These are phyloP conservation scores for Cyaniris semiargus DNA, from an alignment of 2,888 invertebrate species.

Conservation along the genomic window DNA sequence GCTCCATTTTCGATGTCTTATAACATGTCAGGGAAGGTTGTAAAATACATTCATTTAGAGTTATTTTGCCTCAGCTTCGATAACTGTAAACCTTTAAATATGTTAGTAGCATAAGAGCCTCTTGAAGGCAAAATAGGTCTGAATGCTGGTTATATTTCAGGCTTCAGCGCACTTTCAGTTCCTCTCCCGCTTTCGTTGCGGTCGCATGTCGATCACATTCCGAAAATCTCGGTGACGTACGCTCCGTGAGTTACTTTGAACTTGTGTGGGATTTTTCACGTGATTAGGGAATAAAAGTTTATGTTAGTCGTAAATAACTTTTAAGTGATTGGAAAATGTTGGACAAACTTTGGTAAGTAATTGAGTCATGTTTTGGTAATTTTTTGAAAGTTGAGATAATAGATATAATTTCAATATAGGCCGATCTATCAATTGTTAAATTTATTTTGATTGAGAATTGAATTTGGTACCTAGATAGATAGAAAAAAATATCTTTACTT, in stretches of 20 bases:
- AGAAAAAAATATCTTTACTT: too few species aligned
- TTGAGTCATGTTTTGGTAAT: background rate
- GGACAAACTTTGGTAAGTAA: background rate
- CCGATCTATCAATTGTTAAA: too few species aligned
- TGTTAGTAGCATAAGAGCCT: background rate
- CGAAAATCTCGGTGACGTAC: background rate
- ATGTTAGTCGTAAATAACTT: background rate
- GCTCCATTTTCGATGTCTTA: background rate
- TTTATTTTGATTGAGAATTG: too few species aligned
- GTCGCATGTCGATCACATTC: background rate
- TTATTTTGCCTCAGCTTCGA: background rate
- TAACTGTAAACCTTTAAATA: background rate
- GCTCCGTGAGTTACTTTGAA: background rate
- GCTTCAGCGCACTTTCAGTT: slow-evolving; percentile 7
- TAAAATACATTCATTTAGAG: background rate
- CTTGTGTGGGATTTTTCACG: background rate
- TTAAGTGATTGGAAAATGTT: background rate
- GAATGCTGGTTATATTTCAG: background rate
- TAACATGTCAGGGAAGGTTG: background rate
- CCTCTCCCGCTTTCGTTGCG: background rate
- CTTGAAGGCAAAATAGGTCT: background rate
- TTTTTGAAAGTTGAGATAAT: background rate
- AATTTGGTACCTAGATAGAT: too few species aligned
- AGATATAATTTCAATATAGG: too few species aligned
- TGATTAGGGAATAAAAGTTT: slow-evolving; percentile 4